Conservation (phyloP, 2,888 invertebrate species). For the Agrochola lychnidis region DNA sequence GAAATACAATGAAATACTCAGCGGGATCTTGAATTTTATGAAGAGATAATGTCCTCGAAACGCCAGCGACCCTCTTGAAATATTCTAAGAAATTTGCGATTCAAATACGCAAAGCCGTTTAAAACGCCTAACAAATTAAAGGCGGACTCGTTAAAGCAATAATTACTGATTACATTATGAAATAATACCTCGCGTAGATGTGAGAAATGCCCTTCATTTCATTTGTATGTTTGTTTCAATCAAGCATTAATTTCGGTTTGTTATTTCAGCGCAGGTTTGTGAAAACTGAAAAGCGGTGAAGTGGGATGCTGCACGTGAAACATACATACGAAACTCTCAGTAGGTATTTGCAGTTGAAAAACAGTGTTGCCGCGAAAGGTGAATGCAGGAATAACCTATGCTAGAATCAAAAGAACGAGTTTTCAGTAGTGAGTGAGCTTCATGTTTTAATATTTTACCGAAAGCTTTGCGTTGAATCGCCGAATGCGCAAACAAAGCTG, state of each 20-base stretch:
- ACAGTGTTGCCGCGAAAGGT: constrained; percentile 52
- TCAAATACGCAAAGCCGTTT: constrained; percentile 91
- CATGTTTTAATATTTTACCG: constrained; percentile 87
- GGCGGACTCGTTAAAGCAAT: constrained; percentile 89
- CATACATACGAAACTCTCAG: constrained; percentile 12
- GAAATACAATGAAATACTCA: constrained; percentile 87
- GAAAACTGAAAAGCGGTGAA: constrained; percentile 36
- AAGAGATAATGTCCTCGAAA: constrained; percentile 90
- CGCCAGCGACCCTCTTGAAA: constrained; percentile 89
- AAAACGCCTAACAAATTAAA: constrained; percentile 91
- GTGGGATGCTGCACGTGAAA: constrained; percentile 33
- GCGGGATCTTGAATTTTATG: constrained; percentile 89
- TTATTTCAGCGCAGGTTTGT: constrained; percentile 19
- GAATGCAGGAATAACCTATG: constrained; percentile 57
- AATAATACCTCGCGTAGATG: constrained; percentile 79
- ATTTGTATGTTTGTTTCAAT: constrained; percentile 55
- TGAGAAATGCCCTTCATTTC: constrained; percentile 63
- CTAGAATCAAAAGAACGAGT: constrained; percentile 67
- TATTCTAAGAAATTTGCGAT: constrained; percentile 91
- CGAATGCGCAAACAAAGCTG: constrained; percentile 86
- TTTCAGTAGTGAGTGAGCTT: constrained; percentile 73
- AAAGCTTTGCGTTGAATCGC: constrained; percentile 82
- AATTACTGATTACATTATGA: constrained; percentile 90
- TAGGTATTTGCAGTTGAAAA: constrained; percentile 52
- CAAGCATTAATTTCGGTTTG: constrained; percentile 33